phyloP scores from a whole-genome alignment of 1,140 invertebrate species.

The Ditylenchus dipsaci region DNA sequence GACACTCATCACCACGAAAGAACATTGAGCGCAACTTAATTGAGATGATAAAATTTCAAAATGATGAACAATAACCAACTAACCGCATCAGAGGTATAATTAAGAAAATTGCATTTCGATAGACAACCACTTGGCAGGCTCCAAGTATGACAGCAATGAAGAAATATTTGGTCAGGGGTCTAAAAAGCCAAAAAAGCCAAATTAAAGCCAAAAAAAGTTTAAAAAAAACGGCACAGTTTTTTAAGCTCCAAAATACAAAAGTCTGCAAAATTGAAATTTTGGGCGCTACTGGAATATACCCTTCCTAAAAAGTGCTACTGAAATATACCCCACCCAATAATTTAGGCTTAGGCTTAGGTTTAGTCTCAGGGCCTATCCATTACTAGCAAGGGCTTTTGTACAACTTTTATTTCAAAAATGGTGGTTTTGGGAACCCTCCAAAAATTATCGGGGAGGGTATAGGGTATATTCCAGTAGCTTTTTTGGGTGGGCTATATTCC shows the following conservation, averaged over 20 bases:
- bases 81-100: conserved; percentile 45
- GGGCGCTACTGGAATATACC: no score
- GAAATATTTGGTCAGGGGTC: conserved; percentile 45
- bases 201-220: neutral
- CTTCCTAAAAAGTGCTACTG: no score
- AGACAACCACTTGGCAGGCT: conserved; percentile 49
- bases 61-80: neutral
- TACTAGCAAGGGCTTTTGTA: no score
- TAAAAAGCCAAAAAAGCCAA: neutral
- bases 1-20: conserved; percentile 52
- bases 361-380: no score
- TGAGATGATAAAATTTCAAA: conserved; percentile 12
- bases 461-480: no score
- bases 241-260: no score
- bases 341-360: neutral
- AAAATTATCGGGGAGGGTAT: neutral
- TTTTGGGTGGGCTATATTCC: no score
- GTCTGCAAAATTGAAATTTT: no score
- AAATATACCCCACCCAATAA: no score
- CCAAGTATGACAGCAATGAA: conserved; percentile 50
- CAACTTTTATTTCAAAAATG: no score
- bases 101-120: conserved; percentile 44
- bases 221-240: neutral
- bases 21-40: conserved; percentile 53
- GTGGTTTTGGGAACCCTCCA: neutral